phyloP scores from a whole-genome alignment of 2,797 vertebrate genomes.

The Neosalanx taihuensis region DNA sequence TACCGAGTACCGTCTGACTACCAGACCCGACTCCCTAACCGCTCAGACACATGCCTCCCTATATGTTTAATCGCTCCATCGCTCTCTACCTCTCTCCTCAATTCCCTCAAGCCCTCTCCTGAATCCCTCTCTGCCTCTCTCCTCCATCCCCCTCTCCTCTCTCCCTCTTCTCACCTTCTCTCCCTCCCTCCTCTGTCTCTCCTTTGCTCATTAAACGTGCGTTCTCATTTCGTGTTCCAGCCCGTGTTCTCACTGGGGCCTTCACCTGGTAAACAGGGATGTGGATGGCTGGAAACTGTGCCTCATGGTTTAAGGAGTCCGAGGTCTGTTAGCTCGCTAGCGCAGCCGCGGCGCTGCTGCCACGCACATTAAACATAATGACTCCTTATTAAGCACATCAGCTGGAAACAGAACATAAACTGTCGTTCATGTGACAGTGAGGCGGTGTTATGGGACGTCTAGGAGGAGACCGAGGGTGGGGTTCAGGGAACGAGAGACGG shows the following conservation, averaged over 20 bases:
- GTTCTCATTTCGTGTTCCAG: constrained; percentile 65
- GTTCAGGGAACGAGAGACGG: too few species aligned
- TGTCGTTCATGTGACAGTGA: constrained; percentile 29
- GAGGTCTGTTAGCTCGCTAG: constrained; percentile 7
- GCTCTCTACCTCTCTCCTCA: neutral
- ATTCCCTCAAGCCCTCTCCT: neutral
- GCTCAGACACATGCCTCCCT: too few species aligned
- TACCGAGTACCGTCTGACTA: too few species aligned
- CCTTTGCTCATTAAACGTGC: constrained; percentile 50
- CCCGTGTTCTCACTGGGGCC: constrained; percentile 57
- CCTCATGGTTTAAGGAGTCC: constrained; percentile 50
- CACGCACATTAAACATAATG: constrained; percentile 45
- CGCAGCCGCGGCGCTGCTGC: constrained; percentile 8
- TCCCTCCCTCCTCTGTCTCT: neutral
- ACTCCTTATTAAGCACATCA: constrained; percentile 47
- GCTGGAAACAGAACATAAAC: constrained; percentile 49
- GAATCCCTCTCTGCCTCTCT: neutral
- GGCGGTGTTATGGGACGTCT: neutral
- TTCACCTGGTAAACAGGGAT: constrained; percentile 68
- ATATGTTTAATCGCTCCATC: neutral
- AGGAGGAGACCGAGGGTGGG: too few species aligned
- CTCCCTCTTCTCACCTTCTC: neutral
- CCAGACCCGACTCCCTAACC: too few species aligned
- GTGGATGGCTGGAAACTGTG: constrained; percentile 69
- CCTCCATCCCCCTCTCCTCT: neutral